phyloP scores from a whole-genome alignment of 1,140 invertebrate species.

The Leptonema lineaticorne region DNA sequence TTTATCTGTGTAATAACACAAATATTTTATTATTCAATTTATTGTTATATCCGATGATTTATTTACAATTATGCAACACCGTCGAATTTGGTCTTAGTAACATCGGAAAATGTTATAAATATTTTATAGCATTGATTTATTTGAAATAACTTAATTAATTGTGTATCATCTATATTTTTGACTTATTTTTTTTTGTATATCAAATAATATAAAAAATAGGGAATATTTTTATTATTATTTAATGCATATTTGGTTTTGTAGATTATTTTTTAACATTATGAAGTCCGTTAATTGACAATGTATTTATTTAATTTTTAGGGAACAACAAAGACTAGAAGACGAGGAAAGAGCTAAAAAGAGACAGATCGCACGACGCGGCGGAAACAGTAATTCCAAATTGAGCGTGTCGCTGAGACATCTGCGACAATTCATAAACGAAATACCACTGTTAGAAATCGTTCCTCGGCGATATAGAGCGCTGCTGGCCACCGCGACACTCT shows the following conservation, averaged over 20 bases:
- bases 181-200: neutral
- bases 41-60: too few species aligned
- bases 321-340: slow-evolving; percentile 53
- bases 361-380: slow-evolving; percentile 41
- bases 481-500: slow-evolving; percentile 56
- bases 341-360: slow-evolving; percentile 52
- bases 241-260: too few species aligned
- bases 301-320: slow-evolving; percentile 46
- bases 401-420: slow-evolving; percentile 37
- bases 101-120: too few species aligned
- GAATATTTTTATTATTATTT: neutral
- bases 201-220: neutral
- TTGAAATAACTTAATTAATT: too few species aligned
- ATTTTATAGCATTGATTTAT: too few species aligned
- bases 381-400: slow-evolving; percentile 31
- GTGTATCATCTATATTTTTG: slow-evolving; percentile 22
- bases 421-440: slow-evolving; percentile 37
- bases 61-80: too few species aligned
- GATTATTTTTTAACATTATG: neutral
- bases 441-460: slow-evolving; percentile 40
- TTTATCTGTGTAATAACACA: too few species aligned
- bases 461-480: slow-evolving; percentile 48
- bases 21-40: too few species aligned
- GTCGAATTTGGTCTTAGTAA: too few species aligned
- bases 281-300: neutral